Base-by-base conservation (phyloP, 1,140 invertebrate species). In the Bathynomus jamesi region DNA sequence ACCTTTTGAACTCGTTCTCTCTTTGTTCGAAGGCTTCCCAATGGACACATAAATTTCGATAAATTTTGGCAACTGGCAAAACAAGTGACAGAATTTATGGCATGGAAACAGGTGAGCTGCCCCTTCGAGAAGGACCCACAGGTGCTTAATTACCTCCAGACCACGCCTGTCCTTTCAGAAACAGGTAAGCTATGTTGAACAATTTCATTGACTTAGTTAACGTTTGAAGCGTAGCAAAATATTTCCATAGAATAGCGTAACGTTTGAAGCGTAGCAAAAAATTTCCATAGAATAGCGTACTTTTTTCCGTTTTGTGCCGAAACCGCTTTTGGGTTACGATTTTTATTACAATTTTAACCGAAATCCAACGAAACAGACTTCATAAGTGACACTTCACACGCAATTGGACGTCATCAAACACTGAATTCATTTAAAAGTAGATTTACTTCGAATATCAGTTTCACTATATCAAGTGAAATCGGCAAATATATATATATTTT, bases 51-150 rank as follows among this genome's bases (percentile, higher is more conserved):
- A 76, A 95, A 95, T 82, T 93, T 94, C 82, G 90, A 91, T 80
- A 94, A 94, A 83, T 93, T 93, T 81, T 93, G 91, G 89, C 90
- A 93, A 82, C 82, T 94, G 74, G 91, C 92, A 31, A 93, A 93
- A 83, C 91, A 93, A 83, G 90, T 94, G 69, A 92, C 90, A 28
- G 91, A 94, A 81, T 92, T 94, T 80, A 91, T 93, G 74, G 88
- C 90, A 32, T 94, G 91, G 91, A 92, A 93, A 80, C 90, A 93
- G 82, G 89, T 92, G 13, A 87, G 87, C 27, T 95, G 92, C 84
- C 91, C 92, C 0, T 95, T 94, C 82, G 90, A 91, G 75, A 91
- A 91, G 78, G 87, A 90, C 78, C 83, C 86, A 31, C 86, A 89
- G 79, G 89, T 94, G 66, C 40, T 53, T 53, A 11, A 88, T 70